phyloP scores from a whole-genome alignment of 92 coral and sea anemone species.

The Epizoanthus ramosus region DNA sequence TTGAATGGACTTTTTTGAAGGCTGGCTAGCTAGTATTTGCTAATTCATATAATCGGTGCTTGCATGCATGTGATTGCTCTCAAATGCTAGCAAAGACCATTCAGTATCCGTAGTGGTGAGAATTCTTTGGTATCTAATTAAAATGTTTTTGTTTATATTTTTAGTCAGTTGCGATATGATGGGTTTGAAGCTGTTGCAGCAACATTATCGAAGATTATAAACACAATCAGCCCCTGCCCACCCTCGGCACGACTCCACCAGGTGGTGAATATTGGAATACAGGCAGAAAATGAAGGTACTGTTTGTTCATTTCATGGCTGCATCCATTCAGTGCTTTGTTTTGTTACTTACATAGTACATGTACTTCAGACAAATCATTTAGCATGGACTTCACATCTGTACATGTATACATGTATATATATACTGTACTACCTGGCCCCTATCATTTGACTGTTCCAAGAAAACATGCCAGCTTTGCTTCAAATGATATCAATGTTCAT shows the following conservation, averaged over 20 bases:
- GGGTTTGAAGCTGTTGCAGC: constrained; percentile 94
- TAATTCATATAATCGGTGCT: too few relatives aligned
- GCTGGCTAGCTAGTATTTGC: too few relatives aligned
- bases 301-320: not conserved
- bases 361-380: not conserved
- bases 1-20: too few relatives aligned
- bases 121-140: not conserved
- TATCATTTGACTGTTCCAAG: too few relatives aligned
- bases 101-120: too few relatives aligned
- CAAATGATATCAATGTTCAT: too few relatives aligned
- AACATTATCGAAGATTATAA: constrained; percentile 80
- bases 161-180: constrained; percentile 91
- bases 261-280: constrained; percentile 77
- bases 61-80: too few relatives aligned
- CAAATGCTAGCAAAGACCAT: too few relatives aligned
- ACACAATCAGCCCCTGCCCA: constrained; percentile 92
- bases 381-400: not conserved
- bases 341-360: not conserved
- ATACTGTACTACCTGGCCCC: too few relatives aligned
- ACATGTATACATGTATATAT: not conserved
- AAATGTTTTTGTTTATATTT: not conserved
- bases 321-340: not conserved
- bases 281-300: constrained; percentile 85
- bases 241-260: constrained; percentile 92
- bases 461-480: too few relatives aligned